Percentiles rank a stretch among this genome's conserved stretches.
These are phyloP conservation scores for Laothoe populi DNA, from an alignment of 2,888 invertebrate species.

Conservation along the genomic window DNA sequence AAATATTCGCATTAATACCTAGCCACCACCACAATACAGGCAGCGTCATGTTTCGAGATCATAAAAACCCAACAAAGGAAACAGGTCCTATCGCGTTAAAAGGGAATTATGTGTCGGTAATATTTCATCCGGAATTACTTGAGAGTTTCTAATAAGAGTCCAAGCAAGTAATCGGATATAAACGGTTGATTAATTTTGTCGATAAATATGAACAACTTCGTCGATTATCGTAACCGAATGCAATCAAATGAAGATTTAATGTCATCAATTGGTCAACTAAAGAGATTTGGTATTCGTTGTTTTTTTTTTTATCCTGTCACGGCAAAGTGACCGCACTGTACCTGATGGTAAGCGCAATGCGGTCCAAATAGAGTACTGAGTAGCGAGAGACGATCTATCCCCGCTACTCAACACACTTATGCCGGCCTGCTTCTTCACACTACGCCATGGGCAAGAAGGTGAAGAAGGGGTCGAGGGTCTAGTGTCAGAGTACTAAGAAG, in stretches of 20 bases:
- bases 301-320: too few species aligned
- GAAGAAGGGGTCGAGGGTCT: too few species aligned
- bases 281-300: too few species aligned
- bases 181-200: constrained; percentile 7
- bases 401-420: too few species aligned
- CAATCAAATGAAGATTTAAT: neutral
- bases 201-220: constrained; percentile 2
- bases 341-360: too few species aligned
- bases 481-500: too few species aligned
- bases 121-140: constrained; percentile 13
- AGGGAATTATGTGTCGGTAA: constrained; percentile 17
- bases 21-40: neutral
- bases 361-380: too few species aligned
- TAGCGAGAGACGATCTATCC: too few species aligned
- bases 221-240: neutral
- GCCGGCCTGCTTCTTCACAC: too few species aligned
- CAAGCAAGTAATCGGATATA: neutral
- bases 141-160: constrained; percentile 3
- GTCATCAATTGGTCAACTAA: neutral
- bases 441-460: too few species aligned
- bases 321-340: too few species aligned
- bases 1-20: too few species aligned
- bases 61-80: neutral
- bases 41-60: neutral
- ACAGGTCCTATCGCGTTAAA: constrained; percentile 2